Evolutionary conservation across 1,140 invertebrate genomes (phyloP), one percentile per base, ranked within the genome.

Genomic region (Coptotermes formosanus): DNA sequence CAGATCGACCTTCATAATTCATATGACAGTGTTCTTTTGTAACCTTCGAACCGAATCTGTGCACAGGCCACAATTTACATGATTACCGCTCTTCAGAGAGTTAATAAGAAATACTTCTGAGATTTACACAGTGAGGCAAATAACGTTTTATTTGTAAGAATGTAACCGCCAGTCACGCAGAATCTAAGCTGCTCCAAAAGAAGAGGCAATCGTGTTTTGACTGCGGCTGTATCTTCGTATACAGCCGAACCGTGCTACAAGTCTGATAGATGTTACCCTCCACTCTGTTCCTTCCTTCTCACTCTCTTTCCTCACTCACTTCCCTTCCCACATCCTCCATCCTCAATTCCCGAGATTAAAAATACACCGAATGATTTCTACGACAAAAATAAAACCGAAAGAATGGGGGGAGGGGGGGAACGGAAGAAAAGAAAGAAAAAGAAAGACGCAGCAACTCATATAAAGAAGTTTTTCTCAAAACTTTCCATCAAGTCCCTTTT

Each of bases 291-390:
- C 83, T 84, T 87, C 48, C 87, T 85, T 86, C 86, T 55, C 83
- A 23, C 55, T 45, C 82, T 55, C 82, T 45, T 48, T 48, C 86
- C 84, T 59, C 83, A 19, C 86, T 32, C 55, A 43, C 38, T 69
- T 45, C 48, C 86, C 82, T 75, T 75, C 75, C 85, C 21, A 83
- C 82, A 7, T 85, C 48, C 23, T 30, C 83, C 64, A 44, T 82
- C 75, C 52, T 30, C 84, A 85, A 85, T 85, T 44, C 85, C 64
- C 85, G 83, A 87, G 84, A 85, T 85, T 85, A 87, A 87, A 87
- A 87, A 87, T 85, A 87, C 83, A 87, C 82, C 83, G 82, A 87
- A 87, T 85, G 84, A 87, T 85, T 87, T 85, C 85, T 85, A 81
- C 85, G 59, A 43, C 85, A 85, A 85, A 85, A 85, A 85, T 85